Evolutionary conservation across 2,113 vertebrate genomes (phyloP), one percentile per base, ranked within the genome.

Genomic region (Onychorhynchus coronatus): DNA sequence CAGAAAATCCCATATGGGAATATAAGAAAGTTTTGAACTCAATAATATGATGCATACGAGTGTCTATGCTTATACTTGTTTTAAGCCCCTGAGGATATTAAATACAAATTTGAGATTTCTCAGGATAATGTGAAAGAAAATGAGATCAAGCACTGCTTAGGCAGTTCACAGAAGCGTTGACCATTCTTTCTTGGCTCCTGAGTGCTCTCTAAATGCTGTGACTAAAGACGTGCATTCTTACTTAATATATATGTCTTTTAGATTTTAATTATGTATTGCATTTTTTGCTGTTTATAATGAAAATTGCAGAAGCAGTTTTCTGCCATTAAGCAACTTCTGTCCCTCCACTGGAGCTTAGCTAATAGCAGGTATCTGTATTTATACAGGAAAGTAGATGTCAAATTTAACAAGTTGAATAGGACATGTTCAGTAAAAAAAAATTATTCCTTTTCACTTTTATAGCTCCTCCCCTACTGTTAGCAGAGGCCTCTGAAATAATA

Each of bases 401-500:
- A 52, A 74, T 94, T 55, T 80, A 94, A 85, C 23, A 83, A 70
- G n/a, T 33, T 80, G 41, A 93, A 85, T 47, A 93, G 16, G 31
- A 73, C 7, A 44, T 0, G 2, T 10, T 78, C 31, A 47, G 39
- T 63, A 31, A 56, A 81, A 92, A 37, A 68, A 70, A 77, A 3
- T 66, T 66, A n/a, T 11, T 76, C 70, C 58, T 86, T 66, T 92
- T 59, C 73, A 44, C 16, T 96, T 92, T 75, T 65, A 73, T 72
- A 93, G 68, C 72, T 84, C 93, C 89, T 91, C 91, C 89, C 65
- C 41, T 89, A 85, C 72, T 76, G 80, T 66, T 85, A 79, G 47
- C 49, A 68, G 47, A 58, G 31, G 8, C 30, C 79, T 74, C 65
- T 89, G 85, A 96, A 92, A 94, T 39, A 95, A 61, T 84, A 49